Evolutionary conservation across 1,140 invertebrate genomes (phyloP), one percentile per base, ranked within the genome.

Genomic region (Bombus picipes): DNA sequence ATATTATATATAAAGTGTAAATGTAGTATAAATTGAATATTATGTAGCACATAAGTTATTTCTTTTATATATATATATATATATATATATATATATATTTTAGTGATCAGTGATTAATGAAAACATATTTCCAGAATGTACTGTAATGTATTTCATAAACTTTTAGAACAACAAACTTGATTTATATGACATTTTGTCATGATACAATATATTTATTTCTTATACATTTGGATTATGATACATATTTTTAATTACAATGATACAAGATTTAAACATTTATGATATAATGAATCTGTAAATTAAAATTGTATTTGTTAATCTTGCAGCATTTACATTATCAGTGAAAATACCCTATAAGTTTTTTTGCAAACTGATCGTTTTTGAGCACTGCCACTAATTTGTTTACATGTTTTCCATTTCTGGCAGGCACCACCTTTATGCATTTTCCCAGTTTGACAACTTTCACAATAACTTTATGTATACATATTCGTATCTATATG

Each of bases 201-300:
- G 86, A 87, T 93, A 93, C 92, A 94, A 93, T 93, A 94, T 94
- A 93, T 94, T 94, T 94, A 93, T 94, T 94, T 91, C 91, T 92
- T 88, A 91, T 90, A 93, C 88, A 92, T 90, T 91, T 90, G 86
- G 90, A 93, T 93, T 94, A 93, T 93, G 87, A 89, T 93, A 93
- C 91, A 93, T 91, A 92, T 91, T 81, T 91, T 88, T 91, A 92
- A 92, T 94, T 94, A 94, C 93, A 94, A 92, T 93, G 89, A 93
- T 93, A 93, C 91, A 93, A 93, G 91, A 93, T 93, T 93, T 92
- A 92, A 93, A 94, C 93, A 94, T 94, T 94, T 93, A 94, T 93
- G 93, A 92, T 92, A 94, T 93, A 92, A 93, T 94, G 92, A 91
- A 92, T 92, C 90, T 90, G 75, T 91, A 85, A 88, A 92, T 93